Base-by-base conservation (phyloP, 2,113 vertebrate genomes). In the Cyprinodon brontotheroides region DNA sequence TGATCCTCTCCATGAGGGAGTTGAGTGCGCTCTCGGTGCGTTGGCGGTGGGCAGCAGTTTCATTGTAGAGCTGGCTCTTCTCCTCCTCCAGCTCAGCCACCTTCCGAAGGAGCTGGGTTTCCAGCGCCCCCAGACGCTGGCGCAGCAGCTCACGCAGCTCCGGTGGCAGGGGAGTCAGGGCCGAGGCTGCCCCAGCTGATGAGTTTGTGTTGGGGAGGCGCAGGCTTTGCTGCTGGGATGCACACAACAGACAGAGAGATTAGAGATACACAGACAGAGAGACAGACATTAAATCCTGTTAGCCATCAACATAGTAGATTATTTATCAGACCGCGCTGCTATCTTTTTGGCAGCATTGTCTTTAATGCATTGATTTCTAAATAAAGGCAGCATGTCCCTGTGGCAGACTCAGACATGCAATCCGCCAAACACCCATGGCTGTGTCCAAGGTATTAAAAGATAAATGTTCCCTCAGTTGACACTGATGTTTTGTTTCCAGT, bases 21-120 rank as follows among this genome's bases (percentile, higher is more conserved):
- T 96, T 97, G 85, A 99, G 89, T 4, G 95, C 89, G 15, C 88
- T 96, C 88, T 99, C 98, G 0, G 98, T 99, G 92, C 95, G 97
- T 85, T 97, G 96, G 70, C 97, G 94, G 82, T 99, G 97, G 69
- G 95, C 96, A 0, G 96, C 94, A 0, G 96, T 99, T 92, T 99
- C 97, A 0, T 99, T 99, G 92, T 97, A 97, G 7, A 99, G 96
- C 92, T 96, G 92, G 17, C 95, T 96, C 78, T 98, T 99, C 90
- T 99, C 97, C 62, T 98, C 96, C 93, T 99, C 97, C 45, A 99
- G 94, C 91, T 99, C 97, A 0, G 96, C 94, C 92, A 99, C 98
- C 91, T 97, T 98, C 89, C 92, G 95, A 12, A 98, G 92, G 39
- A 99, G 95, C 75, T 99, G 98, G 50, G 94, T 94, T 89, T 99